A percentile compares a stretch with the other conserved stretches of the same genome.
These are phyloP conservation scores for Cantharis lateralis DNA, from an alignment of 2,888 invertebrate species.

Conservation along the genomic window DNA sequence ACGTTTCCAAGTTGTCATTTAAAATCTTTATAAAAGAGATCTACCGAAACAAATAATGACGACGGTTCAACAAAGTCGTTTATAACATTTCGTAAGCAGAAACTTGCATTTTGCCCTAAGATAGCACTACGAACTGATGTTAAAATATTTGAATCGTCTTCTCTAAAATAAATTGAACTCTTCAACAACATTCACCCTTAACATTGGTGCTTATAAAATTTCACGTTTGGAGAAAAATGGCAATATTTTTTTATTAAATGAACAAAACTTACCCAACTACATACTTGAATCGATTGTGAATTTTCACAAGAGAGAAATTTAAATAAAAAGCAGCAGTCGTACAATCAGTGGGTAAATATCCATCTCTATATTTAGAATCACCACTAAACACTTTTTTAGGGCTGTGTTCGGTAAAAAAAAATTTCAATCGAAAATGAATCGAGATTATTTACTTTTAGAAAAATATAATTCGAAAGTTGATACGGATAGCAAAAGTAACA, in stretches of 20 bases:
- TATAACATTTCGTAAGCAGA: neutral
- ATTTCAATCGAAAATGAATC: no score
- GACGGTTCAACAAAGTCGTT: neutral
- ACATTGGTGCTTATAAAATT: neutral
- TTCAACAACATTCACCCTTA: neutral
- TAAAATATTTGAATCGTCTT: neutral
- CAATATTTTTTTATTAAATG: neutral
- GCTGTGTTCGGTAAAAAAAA: no score
- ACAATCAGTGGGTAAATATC: neutral
- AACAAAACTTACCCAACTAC: neutral
- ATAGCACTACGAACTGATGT: neutral
- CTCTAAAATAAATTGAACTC: neutral
- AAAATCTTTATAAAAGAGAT: neutral
- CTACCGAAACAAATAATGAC: neutral
- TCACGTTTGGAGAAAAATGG: neutral
- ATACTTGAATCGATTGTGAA: neutral
- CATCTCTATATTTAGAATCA: no score
- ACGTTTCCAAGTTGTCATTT: neutral
- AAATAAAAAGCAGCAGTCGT: neutral
- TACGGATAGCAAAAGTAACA: no score
- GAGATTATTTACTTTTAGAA: no score
- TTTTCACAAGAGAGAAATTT: neutral
- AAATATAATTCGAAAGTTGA: no score
- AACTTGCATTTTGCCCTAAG: neutral
- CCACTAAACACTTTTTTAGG: no score